Base-by-base conservation (phyloP, 1,140 invertebrate species). In the Physella acuta region DNA sequence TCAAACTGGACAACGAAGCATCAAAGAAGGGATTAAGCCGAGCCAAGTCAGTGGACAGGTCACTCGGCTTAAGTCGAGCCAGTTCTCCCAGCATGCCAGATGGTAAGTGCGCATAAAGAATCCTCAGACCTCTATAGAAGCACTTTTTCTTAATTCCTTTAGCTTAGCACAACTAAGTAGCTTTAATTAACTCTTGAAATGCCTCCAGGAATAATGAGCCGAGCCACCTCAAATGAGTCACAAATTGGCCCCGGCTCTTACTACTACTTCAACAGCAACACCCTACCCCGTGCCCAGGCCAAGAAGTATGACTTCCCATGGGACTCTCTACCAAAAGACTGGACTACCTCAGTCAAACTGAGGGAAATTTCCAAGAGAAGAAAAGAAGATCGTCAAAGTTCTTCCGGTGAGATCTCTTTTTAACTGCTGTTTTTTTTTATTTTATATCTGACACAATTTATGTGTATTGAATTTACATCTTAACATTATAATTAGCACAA, bases 261-360 rank as follows among this genome's bases (percentile, higher is more conserved):
- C 69, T 81, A 81, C 71, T 78, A 75, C 51, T 80, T 79, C 74
- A 72, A 77, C 66, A 81, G 75, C 62, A 78, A 76, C 72, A 81
- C 81, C 0, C 39, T 82, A 55, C 81, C 79, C n/a, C 67, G 78
- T 33, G 73, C 75, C 2, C 73, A 78, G 37, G 70, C 77, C 36
- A 79, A 75, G 51, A 73, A 77, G 39, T 78, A 78, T 71, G 75
- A 79, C 66, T 81, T 78, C 71, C 78, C 79, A n/a, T 82, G 81
- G 81, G 79, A 82, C 56, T 76, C 74, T 52, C 68, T 81, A 36
- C 81, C 81, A 5, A 81, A 80, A 51, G 81, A 82, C 66, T 81
- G 81, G 79, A 81, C 79, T 20, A 81, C 79, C 16, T 78, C 81
- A n/a, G 81, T 82, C 2, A 80, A 78, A 65, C 62, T 82, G 28